These are phyloP conservation scores for Botia almorhae DNA, from an alignment of 2,797 vertebrate species.

Conservation along the genomic window DNA sequence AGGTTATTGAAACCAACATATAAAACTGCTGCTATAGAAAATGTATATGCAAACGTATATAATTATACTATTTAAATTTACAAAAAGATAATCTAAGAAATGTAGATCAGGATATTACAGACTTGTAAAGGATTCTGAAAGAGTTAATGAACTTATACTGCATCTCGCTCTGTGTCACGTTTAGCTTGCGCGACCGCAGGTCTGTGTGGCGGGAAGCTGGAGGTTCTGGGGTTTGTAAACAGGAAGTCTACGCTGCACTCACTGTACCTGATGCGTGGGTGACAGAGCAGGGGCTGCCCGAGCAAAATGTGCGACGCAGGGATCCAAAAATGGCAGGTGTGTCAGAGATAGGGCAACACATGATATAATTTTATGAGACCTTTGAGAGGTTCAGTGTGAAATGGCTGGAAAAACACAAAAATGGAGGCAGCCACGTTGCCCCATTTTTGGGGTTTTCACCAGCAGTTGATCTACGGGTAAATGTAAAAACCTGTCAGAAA, in stretches of 20 bases:
- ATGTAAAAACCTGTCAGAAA: conserved; percentile 11
- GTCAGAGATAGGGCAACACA: conserved; percentile 57
- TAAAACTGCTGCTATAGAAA: background rate
- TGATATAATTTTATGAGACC: conserved; percentile 33
- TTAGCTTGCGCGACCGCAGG: conserved; percentile 49
- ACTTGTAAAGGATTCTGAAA: background rate
- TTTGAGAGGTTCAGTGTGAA: conserved; percentile 9
- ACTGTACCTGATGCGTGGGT: conserved; percentile 75
- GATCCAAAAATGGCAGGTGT: conserved; percentile 79
- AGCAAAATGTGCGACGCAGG: conserved; percentile 69
- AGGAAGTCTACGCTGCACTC: conserved; percentile 72
- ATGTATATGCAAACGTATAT: background rate
- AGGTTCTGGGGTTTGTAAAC: conserved; percentile 75
- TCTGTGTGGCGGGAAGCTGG: conserved; percentile 56
- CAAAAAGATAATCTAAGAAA: background rate
- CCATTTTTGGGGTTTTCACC: background rate
- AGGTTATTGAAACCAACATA: too few relatives aligned
- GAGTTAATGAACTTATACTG: conserved; percentile 41
- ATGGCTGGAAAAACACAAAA: conserved; percentile 13
- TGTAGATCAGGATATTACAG: background rate
- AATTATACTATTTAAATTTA: background rate
- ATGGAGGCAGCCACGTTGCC: background rate
- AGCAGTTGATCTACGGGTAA: background rate
- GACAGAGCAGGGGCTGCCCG: conserved; percentile 71
- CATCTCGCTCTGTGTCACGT: conserved; percentile 20